Evolutionary conservation across 1,140 invertebrate species (phyloP), one percentile per base, ranked within the genome.

Genomic region (Bacillus rossius): DNA sequence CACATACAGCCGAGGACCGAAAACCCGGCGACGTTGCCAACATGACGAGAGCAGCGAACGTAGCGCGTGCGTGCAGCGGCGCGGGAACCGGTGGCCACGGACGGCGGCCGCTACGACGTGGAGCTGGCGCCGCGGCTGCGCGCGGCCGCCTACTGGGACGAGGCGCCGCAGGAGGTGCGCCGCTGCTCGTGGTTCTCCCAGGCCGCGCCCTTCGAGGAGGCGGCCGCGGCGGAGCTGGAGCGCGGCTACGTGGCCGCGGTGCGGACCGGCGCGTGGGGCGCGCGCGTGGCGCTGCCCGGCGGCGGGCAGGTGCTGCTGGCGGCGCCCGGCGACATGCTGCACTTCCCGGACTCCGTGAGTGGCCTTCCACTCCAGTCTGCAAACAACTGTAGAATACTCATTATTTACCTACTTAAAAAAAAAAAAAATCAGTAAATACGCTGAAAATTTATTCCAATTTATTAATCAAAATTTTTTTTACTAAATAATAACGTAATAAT

Each of bases 181-280:
- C 79, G 95, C 68, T 94, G 93, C 69, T 93, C 92, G 2, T 99
- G 95, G 96, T 98, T 98, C 72, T 91, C 87, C 68, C 94, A 94
- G 74, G 82, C 83, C 13, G 82, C 84, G 10, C 95, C 95, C 8
- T 98, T 96, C 71, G 82, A 89, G 3, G 95, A 98, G 75, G 79
- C 82, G 17, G 80, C 89, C 23, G 84, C 92, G 1, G 79, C 80
- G 2, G 80, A 82, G 63, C 73, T 98, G 5, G 95, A 98, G 78
- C 81, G 84, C 54, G 89, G 91, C 70, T 94, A 87, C 67, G 84
- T 83, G 55, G 78, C 81, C 43, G 84, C 85, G 0, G 78, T 85
- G 10, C 73, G 79, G n/a, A 83, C 77, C 0, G 86, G 87, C 42
- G 79, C 80, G 57, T 98, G 94, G 94, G 88, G 94, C 67, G 80